Percentiles rank a stretch among this genome's conserved stretches.
Evolutionary conservation across 2,888 invertebrate species (phyloP).

Genomic region (Hololepta plana): DNA sequence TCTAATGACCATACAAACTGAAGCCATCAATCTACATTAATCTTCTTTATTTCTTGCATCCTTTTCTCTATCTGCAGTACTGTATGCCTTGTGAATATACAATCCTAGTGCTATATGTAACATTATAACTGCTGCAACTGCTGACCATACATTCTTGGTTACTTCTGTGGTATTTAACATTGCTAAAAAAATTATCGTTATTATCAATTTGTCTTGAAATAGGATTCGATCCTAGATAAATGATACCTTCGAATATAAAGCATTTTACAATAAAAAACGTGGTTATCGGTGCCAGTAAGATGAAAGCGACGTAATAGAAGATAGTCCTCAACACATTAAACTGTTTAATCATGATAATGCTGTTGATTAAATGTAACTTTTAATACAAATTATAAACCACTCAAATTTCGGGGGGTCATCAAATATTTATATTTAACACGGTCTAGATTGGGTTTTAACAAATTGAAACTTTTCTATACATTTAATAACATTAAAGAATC

Average conservation of each 20-base stretch:
- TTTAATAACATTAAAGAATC: too few species aligned
- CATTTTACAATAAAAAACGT: conserved; percentile 7
- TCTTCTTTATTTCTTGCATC: conserved; percentile 5
- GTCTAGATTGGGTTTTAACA: too few species aligned
- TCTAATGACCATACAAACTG: too few species aligned
- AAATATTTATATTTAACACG: too few species aligned
- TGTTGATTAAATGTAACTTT: too few species aligned
- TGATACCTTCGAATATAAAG: conserved; percentile 7
- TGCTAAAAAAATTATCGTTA: conserved; percentile 4
- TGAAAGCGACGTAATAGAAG: conserved; percentile 5
- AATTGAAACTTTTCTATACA: too few species aligned
- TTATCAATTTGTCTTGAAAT: not conserved
- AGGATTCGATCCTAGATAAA: conserved; percentile 4
- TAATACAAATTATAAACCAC: too few species aligned
- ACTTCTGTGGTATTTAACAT: conserved; percentile 20
- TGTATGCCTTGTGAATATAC: conserved; percentile 61
- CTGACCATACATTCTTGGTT: conserved; percentile 61
- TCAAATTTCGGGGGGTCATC: too few species aligned
- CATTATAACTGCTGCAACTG: conserved; percentile 53
- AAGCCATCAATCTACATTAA: too few species aligned
- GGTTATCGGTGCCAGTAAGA: conserved; percentile 7
- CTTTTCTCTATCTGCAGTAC: conserved; percentile 2
- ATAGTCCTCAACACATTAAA: conserved; percentile 6
- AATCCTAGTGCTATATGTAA: conserved; percentile 60
- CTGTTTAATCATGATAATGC: too few species aligned